phyloP scores from a whole-genome alignment of 2,797 vertebrate species.

The Zalophus californianus region DNA sequence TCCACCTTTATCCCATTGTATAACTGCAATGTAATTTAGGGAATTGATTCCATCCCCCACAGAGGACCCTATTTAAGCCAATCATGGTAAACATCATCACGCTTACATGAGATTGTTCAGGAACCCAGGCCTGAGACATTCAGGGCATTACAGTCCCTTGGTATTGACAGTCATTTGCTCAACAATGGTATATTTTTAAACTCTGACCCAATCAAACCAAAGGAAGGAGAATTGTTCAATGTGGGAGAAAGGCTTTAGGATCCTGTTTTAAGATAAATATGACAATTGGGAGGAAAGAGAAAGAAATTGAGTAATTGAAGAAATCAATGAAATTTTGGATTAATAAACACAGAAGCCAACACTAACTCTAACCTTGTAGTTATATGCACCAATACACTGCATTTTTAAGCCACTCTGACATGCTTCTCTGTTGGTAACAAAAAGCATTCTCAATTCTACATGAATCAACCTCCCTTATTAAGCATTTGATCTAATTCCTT shows the following conservation, averaged over 20 bases:
- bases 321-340: not conserved
- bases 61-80: not conserved
- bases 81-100: not conserved
- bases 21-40: not conserved
- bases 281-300: not conserved
- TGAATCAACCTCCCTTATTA: not conserved
- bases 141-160: not conserved
- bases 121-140: not conserved
- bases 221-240: not conserved
- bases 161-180: not conserved
- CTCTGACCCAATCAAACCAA: not conserved
- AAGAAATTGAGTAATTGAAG: not conserved
- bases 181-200: not conserved
- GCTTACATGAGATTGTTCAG: not conserved
- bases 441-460: conserved; percentile 3
- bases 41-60: not conserved
- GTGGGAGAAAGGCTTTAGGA: not conserved
- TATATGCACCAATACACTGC: not conserved
- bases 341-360: not conserved
- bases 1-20: not conserved
- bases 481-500: not conserved
- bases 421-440: not conserved
- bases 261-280: not conserved
- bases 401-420: not conserved
- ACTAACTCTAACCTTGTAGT: not conserved